These are phyloP conservation scores for Cinclus cinclus DNA, from an alignment of 2,113 vertebrate genomes.

Conservation along the genomic window DNA sequence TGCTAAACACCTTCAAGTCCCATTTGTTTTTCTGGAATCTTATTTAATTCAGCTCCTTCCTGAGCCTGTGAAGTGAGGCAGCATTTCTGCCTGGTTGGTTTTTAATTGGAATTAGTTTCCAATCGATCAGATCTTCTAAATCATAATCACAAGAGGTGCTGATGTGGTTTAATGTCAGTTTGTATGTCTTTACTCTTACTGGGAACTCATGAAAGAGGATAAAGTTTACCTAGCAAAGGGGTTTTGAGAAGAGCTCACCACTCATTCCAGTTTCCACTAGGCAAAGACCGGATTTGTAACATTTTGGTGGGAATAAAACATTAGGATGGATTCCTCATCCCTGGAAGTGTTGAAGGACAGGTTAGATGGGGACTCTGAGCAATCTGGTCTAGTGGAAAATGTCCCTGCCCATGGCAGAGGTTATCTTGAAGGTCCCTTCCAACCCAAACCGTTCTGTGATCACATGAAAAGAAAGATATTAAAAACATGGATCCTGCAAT, in stretches of 20 bases:
- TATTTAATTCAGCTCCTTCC: neutral
- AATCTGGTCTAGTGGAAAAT: neutral
- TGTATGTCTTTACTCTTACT: neutral
- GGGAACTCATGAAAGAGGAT: neutral
- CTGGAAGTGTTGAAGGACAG: neutral
- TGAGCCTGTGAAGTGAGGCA: neutral
- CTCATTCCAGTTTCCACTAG: neutral
- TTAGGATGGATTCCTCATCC: neutral
- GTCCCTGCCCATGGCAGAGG: neutral
- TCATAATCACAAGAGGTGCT: neutral
- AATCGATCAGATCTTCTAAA: neutral
- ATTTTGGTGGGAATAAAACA: neutral
- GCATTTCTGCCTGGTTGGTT: neutral
- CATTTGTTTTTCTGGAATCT: neutral
- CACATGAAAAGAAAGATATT: neutral
- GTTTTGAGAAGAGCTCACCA: neutral
- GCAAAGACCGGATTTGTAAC: neutral
- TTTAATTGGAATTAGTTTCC: neutral
- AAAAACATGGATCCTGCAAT: neutral
- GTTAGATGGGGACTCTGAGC: neutral
- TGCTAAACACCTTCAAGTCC: neutral
- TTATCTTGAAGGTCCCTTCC: neutral
- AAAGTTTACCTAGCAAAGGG: neutral
- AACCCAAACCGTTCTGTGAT: neutral
- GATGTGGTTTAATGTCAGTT: neutral